These are phyloP conservation scores for Semaprochilodus insignis DNA, from an alignment of 2,797 vertebrate species.

Conservation along the genomic window DNA sequence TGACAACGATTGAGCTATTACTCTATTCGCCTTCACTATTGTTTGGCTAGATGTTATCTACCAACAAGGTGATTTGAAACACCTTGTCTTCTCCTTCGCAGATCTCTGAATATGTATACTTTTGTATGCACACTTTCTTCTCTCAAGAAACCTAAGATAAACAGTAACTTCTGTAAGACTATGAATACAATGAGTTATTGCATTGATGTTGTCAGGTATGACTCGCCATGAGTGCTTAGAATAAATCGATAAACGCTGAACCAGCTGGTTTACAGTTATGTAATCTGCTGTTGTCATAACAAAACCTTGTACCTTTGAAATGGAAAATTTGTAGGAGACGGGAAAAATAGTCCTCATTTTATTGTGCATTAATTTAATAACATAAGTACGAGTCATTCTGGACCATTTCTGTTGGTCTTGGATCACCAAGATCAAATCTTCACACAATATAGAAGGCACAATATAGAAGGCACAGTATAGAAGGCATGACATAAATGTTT, in stretches of 20 bases:
- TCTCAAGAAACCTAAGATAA: not conserved
- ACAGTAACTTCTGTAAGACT: not conserved
- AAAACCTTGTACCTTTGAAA: not conserved
- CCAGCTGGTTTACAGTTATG: not conserved
- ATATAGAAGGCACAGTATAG: not conserved
- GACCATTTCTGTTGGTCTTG: not conserved
- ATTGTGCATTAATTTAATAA: not conserved
- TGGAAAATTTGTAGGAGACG: not conserved
- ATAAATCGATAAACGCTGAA: not conserved
- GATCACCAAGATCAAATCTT: not conserved
- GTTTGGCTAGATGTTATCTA: conserved; percentile 25
- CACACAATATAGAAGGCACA: not conserved
- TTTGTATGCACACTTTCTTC: conserved; percentile 9
- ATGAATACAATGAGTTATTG: not conserved
- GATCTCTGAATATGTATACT: not conserved
- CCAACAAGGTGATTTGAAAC: not conserved
- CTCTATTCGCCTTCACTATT: conserved; percentile 2
- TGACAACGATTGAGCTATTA: not conserved
- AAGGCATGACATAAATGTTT: not conserved
- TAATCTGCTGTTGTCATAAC: not conserved
- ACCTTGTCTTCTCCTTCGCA: not conserved
- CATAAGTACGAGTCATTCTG: not conserved
- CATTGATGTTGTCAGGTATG: not conserved
- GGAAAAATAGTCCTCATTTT: not conserved
- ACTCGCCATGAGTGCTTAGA: not conserved